phyloP scores from a whole-genome alignment of 92 coral and sea anemone genomes.

The Pocillopora grandis region DNA sequence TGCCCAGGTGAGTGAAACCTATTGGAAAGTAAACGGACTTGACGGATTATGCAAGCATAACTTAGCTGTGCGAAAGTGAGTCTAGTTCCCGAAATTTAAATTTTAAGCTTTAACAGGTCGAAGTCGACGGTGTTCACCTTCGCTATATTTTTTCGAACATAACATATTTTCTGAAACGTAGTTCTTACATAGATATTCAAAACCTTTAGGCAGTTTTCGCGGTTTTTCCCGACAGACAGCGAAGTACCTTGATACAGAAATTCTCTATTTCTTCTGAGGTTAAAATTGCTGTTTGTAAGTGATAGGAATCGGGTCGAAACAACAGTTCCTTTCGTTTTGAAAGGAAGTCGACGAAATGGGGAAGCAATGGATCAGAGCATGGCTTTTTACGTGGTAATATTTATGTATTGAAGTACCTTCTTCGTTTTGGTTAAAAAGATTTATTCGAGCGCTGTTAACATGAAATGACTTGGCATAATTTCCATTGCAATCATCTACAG shows the following conservation, averaged over 20 bases:
- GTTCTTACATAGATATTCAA: no score
- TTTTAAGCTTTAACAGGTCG: background rate
- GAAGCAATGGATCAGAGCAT: no score
- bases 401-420: background rate
- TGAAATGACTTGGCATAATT: background rate
- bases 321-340: no score
- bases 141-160: background rate
- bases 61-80: background rate
- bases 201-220: no score
- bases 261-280: no score
- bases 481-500: background rate
- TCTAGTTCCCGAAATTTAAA: background rate
- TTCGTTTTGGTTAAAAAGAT: background rate
- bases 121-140: background rate
- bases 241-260: no score
- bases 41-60: background rate
- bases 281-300: no score
- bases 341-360: no score
- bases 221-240: no score
- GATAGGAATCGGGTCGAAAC: no score
- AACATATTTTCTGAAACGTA: background rate
- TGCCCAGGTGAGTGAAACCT: constrained; percentile 23
- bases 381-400: no score
- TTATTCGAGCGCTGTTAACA: background rate
- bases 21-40: background rate